A percentile compares a stretch with the other conserved stretches of the same genome.
Conservation (phyloP, 2,888 invertebrate species). For the Megastigmus dorsalis region DNA sequence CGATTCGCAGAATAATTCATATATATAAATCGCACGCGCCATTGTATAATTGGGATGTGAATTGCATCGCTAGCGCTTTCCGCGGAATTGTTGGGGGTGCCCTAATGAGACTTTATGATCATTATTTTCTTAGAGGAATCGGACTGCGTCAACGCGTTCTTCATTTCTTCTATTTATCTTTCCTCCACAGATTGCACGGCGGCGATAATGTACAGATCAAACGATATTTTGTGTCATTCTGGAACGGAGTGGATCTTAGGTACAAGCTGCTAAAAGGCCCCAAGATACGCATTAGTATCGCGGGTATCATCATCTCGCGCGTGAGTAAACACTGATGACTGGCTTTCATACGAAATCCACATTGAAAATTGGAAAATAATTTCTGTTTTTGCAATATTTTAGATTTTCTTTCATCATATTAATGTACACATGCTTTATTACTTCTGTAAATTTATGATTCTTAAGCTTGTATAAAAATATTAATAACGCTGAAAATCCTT, state of each 20-base stretch:
- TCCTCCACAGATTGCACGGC: conserved; percentile 79
- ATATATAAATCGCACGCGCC: neutral
- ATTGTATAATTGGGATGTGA: neutral
- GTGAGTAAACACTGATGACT: conserved; percentile 77
- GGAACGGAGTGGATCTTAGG: conserved; percentile 95
- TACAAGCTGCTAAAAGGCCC: conserved; percentile 94
- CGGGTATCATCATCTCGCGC: conserved; percentile 95
- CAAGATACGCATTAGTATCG: conserved; percentile 93
- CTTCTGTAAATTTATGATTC: too few relatives aligned
- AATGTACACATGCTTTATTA: too few relatives aligned
- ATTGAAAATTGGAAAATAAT: too few relatives aligned
- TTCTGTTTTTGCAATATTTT: too few relatives aligned
- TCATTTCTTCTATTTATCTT: conserved; percentile 3
- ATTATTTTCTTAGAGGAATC: neutral
- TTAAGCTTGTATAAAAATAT: too few relatives aligned
- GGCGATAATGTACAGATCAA: conserved; percentile 90
- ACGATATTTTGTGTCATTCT: conserved; percentile 94
- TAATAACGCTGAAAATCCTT: too few relatives aligned
- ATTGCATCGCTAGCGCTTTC: neutral
- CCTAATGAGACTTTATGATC: conserved; percentile 13
- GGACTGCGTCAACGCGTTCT: neutral
- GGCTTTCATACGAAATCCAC: too few relatives aligned
- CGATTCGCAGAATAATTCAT: conserved; percentile 34
- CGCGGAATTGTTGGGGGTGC: neutral
- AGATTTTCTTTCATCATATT: too few relatives aligned